Evolutionary conservation across 37 sponge, comb jelly and placozoan genomes (phyloP).

Genomic region (Haliclona indistincta): DNA sequence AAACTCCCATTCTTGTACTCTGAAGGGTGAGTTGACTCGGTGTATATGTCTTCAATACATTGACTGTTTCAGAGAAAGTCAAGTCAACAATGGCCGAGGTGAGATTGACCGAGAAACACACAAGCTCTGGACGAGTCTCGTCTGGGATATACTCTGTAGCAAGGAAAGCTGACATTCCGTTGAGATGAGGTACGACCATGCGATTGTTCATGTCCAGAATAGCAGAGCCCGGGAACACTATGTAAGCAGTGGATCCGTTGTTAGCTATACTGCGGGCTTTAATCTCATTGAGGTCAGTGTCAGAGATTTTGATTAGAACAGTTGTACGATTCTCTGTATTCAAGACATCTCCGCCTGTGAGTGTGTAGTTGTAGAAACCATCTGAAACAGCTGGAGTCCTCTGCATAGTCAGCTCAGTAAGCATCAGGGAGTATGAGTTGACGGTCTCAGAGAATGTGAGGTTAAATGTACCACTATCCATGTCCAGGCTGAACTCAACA

Average conservation of each 20-base stretch:
- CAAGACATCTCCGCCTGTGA: constrained; percentile 59
- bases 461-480: constrained; percentile 64
- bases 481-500: constrained; percentile 66
- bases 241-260: constrained; percentile 47
- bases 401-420: constrained; percentile 73
- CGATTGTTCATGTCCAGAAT: constrained; percentile 72
- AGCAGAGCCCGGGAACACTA: constrained; percentile 63
- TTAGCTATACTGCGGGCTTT: constrained; percentile 78
- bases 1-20: constrained; percentile 10
- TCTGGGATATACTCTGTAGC: constrained; percentile 66
- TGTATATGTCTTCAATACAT: constrained; percentile 51
- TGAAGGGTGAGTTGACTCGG: constrained; percentile 49
- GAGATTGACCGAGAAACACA: constrained; percentile 52
- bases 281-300: constrained; percentile 72
- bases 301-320: constrained; percentile 42
- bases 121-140: constrained; percentile 63
- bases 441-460: constrained; percentile 90
- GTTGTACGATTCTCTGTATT: constrained; percentile 23
- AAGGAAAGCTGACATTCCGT: constrained; percentile 60
- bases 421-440: constrained; percentile 68
- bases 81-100: constrained; percentile 47
- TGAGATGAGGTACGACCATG: constrained; percentile 35
- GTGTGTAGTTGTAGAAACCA: constrained; percentile 31
- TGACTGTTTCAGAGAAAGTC: constrained; percentile 77
- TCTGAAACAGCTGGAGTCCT: constrained; percentile 43